These are phyloP conservation scores for Cryptoprocta ferox DNA, from an alignment of 2,797 vertebrate genomes.

Conservation along the genomic window DNA sequence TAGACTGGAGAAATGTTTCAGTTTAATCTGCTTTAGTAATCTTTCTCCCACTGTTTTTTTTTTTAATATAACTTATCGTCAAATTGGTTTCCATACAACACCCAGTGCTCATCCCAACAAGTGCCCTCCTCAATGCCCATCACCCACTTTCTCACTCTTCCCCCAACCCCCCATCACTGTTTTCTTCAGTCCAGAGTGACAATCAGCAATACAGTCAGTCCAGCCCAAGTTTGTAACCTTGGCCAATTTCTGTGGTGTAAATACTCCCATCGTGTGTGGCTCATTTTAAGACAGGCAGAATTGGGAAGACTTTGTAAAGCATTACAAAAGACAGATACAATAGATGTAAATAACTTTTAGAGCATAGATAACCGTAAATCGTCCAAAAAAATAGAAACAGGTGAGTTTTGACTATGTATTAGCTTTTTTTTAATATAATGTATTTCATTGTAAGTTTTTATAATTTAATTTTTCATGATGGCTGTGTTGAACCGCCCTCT, in stretches of 20 bases:
- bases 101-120: too few species aligned
- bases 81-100: too few species aligned
- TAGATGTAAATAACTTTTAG: not conserved
- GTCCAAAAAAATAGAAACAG: not conserved
- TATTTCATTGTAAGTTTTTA: conserved; percentile 3
- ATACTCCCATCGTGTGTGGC: not conserved
- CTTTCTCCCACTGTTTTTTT: not conserved
- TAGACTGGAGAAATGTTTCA: not conserved
- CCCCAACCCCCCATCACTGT: not conserved
- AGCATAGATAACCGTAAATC: not conserved
- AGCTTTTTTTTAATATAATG: not conserved
- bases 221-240: not conserved
- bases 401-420: not conserved
- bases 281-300: not conserved
- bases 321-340: not conserved
- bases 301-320: not conserved
- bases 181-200: not conserved
- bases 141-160: too few species aligned
- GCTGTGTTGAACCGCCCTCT: not conserved
- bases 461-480: not conserved
- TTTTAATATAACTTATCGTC: too few species aligned
- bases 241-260: not conserved
- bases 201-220: not conserved
- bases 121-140: too few species aligned
- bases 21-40: not conserved